Evolutionary conservation across 2,113 vertebrate species (phyloP).

Genomic region (Ameiurus melas): DNA sequence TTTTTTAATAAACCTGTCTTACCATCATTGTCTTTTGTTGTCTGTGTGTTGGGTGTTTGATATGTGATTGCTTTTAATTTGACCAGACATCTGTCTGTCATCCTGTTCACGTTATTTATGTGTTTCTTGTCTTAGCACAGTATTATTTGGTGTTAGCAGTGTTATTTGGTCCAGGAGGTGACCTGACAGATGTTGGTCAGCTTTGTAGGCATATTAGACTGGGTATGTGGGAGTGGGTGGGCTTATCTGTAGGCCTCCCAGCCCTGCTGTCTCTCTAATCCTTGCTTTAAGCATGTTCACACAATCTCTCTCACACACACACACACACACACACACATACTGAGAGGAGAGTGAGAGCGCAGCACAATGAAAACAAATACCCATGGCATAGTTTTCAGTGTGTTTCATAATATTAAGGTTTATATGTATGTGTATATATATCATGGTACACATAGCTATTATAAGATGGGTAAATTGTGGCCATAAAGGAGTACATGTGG

Average conservation of each 20-base stretch:
- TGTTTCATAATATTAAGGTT: neutral
- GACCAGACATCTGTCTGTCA: slow-evolving; percentile 15
- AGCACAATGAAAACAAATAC: neutral
- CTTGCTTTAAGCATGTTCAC: slow-evolving; percentile 28
- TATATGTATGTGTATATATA: too few relatives aligned
- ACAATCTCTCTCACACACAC: neutral
- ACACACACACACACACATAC: neutral
- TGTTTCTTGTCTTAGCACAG: slow-evolving; percentile 10
- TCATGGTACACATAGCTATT: too few relatives aligned
- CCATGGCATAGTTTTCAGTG: neutral
- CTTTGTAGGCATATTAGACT: slow-evolving; percentile 49
- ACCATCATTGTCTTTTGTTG: neutral
- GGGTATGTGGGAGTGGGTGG: slow-evolving; percentile 23
- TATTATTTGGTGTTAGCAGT: slow-evolving; percentile 38
- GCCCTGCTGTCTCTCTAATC: slow-evolving; percentile 51
- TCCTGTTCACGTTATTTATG: slow-evolving; percentile 18
- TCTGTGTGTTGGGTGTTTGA: neutral
- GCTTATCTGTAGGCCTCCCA: slow-evolving; percentile 50
- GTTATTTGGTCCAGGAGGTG: slow-evolving; percentile 33
- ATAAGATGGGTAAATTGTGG: too few relatives aligned
- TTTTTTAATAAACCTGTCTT: slow-evolving; percentile 2
- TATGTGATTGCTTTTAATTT: neutral
- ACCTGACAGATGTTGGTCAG: slow-evolving; percentile 55
- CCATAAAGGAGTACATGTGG: too few relatives aligned
- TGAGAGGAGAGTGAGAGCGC: neutral